Conservation (phyloP, 2,888 invertebrate genomes). For the Habrosyne pyritoides region DNA sequence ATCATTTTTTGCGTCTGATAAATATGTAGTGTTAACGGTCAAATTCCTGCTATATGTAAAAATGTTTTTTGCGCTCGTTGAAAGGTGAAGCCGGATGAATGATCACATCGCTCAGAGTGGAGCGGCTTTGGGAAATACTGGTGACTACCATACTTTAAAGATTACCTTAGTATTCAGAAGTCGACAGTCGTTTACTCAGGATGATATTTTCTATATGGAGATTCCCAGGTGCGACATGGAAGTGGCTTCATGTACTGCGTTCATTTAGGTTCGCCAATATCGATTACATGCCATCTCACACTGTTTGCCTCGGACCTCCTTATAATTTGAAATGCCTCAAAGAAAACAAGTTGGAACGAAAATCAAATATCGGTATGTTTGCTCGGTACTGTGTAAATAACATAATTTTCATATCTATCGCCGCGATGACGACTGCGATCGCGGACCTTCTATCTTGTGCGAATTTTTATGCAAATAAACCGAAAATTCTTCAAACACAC, state of each 20-base stretch:
- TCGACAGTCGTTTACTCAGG: background rate
- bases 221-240: too few species aligned
- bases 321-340: background rate
- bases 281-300: background rate
- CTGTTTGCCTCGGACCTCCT: background rate
- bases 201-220: background rate
- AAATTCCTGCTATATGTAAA: background rate
- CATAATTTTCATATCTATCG: background rate
- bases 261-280: background rate
- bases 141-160: background rate
- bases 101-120: constrained; percentile 1
- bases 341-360: background rate
- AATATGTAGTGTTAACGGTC: background rate
- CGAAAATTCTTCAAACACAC: constrained; percentile 3
- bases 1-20: background rate
- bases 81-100: constrained; percentile 5
- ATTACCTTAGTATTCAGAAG: background rate
- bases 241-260: too few species aligned
- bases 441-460: constrained; percentile 1
- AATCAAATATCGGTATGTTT: background rate
- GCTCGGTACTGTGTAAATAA: background rate
- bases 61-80: background rate
- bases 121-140: background rate
- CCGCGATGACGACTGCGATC: background rate
- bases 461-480: background rate